Evolutionary conservation across 2,888 invertebrate genomes (phyloP).

Genomic region (Hemicrepidius hirtus): DNA sequence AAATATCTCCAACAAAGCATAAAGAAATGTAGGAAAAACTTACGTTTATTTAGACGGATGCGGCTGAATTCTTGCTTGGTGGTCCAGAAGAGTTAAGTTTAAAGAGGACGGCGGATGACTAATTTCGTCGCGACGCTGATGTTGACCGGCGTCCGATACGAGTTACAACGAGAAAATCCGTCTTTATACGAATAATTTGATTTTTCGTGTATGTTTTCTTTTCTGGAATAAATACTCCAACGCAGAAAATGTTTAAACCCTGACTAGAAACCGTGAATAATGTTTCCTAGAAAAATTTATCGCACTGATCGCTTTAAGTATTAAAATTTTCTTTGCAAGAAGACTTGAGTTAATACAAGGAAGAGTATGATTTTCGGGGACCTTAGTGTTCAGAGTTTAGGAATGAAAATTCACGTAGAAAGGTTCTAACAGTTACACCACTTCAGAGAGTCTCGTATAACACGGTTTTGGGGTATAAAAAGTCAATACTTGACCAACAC

Average conservation of each 20-base stretch:
- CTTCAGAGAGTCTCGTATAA: too few relatives aligned
- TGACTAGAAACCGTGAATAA: not conserved
- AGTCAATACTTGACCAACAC: too few relatives aligned
- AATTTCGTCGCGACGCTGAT: constrained; percentile 65
- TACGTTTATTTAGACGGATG: constrained; percentile 10
- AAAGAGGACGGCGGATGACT: constrained; percentile 68
- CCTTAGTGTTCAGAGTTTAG: too few relatives aligned
- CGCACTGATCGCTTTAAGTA: too few relatives aligned
- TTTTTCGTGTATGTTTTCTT: not conserved
- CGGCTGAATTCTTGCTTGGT: constrained; percentile 45
- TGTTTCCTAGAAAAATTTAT: too few relatives aligned
- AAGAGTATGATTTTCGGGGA: too few relatives aligned
- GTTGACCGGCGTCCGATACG: constrained; percentile 63
- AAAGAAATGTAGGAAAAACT: constrained; percentile 9
- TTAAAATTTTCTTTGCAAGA: too few relatives aligned
- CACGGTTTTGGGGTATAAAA: too few relatives aligned
- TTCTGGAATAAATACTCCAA: not conserved
- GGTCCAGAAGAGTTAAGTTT: constrained; percentile 61
- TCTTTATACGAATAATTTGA: constrained; percentile 26
- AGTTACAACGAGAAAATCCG: constrained; percentile 40
- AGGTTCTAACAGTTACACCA: too few relatives aligned
- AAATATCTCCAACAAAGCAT: not conserved
- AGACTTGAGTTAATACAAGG: too few relatives aligned
- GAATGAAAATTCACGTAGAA: too few relatives aligned
- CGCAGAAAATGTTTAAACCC: not conserved